A percentile compares a stretch with the other conserved stretches of the same genome.
phyloP scores from a whole-genome alignment of 1,140 invertebrate species.

The Nasonia giraulti region DNA sequence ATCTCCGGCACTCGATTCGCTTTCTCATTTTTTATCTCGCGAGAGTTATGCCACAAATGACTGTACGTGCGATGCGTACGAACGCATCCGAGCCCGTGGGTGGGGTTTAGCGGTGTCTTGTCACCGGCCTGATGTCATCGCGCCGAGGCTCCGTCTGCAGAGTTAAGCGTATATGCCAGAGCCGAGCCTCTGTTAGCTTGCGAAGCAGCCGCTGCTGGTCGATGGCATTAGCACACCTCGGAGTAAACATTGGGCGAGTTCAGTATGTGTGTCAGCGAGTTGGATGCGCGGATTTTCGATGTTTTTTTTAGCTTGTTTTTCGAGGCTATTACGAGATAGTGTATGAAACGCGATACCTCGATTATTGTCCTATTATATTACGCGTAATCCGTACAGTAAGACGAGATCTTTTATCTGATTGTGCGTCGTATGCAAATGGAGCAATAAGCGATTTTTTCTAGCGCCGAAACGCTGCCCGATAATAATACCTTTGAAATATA shows the following conservation, averaged over 20 bases:
- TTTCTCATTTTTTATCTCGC: constrained; percentile 44
- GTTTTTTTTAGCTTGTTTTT: neutral
- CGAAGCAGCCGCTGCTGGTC: constrained; percentile 20
- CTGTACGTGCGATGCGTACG: constrained; percentile 31
- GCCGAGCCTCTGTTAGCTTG: constrained; percentile 34
- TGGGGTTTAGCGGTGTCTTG: constrained; percentile 27
- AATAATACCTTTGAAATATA: no score
- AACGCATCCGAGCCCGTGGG: constrained; percentile 15
- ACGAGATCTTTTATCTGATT: constrained; percentile 18
- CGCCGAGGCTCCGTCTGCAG: no score
- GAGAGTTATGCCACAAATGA: constrained; percentile 32
- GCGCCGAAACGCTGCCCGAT: neutral
- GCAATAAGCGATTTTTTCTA: neutral
- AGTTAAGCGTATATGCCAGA: neutral
- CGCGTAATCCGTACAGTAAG: neutral
- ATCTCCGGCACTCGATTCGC: neutral
- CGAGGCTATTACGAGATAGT: neutral
- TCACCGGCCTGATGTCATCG: constrained; percentile 27
- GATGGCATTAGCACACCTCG: constrained; percentile 15
- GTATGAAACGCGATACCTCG: neutral
- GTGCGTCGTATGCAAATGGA: neutral
- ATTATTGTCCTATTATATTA: constrained; percentile 32
- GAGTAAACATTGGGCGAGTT: neutral
- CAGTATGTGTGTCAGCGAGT: constrained; percentile 5
- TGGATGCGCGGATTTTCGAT: neutral